Percentiles rank a stretch among this genome's conserved stretches.
Evolutionary conservation across 2,888 invertebrate species (phyloP).

Genomic region (Lasioglossum vierecki): DNA sequence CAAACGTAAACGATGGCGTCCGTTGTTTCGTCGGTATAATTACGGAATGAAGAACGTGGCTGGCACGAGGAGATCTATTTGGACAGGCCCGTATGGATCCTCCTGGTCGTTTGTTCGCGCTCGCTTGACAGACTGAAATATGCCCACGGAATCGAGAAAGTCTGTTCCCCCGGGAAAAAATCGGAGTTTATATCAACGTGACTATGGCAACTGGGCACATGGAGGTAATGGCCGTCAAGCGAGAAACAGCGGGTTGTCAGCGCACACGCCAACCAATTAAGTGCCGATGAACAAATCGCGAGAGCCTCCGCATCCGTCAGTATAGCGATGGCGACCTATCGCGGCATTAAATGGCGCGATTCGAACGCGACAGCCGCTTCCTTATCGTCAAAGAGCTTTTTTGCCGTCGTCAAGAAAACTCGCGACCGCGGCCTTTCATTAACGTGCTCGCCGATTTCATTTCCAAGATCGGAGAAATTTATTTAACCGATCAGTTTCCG

Average conservation of each 20-base stretch:
- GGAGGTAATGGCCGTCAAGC: slow-evolving; percentile 78
- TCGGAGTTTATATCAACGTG: not conserved
- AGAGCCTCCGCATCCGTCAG: not conserved
- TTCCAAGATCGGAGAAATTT: not conserved
- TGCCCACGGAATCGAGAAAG: not conserved
- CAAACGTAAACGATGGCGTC: not conserved
- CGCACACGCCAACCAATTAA: slow-evolving; percentile 48
- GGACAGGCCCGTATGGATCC: slow-evolving; percentile 2
- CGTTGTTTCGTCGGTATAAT: not conserved
- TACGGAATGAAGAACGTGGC: not conserved
- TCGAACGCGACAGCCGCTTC: slow-evolving; percentile 79
- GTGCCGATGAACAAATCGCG: slow-evolving; percentile 41
- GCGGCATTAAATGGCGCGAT: slow-evolving; percentile 78
- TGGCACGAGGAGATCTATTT: not conserved
- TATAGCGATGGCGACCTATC: slow-evolving; percentile 33
- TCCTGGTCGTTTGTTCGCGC: not conserved
- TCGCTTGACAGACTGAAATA: slow-evolving; percentile 62
- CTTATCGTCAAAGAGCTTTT: slow-evolving; percentile 43
- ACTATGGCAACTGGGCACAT: slow-evolving; percentile 60
- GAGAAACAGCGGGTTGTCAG: slow-evolving; percentile 71
- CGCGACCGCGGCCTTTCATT: slow-evolving; percentile 6
- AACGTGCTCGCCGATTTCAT: not conserved
- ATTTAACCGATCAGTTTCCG: not conserved
- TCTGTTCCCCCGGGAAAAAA: not conserved
- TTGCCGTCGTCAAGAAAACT: slow-evolving; percentile 6